Conservation (phyloP, 64 coral and sea anemone genomes). For the Orbicella faveolata region DNA sequence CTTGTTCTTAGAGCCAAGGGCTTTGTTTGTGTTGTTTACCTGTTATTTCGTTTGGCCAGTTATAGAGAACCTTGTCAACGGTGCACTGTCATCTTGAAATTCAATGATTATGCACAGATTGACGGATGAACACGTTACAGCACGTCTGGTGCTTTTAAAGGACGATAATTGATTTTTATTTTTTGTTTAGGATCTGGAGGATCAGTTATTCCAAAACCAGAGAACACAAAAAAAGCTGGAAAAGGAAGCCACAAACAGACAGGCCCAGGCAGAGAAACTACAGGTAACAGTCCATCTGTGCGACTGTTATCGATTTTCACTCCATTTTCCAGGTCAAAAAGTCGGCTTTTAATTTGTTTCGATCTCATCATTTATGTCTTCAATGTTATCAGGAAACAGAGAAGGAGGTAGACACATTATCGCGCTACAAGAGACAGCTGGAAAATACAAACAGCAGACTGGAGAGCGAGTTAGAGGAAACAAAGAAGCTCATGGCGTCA, state of each 20-base stretch:
- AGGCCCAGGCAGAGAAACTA: constrained; percentile 60
- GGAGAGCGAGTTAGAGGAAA: constrained; percentile 55
- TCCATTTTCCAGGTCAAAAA: neutral
- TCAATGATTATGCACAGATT: neutral
- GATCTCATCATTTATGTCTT: no score
- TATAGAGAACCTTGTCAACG: no score
- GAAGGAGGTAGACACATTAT: constrained; percentile 46
- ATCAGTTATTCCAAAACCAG: constrained; percentile 74
- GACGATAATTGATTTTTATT: neutral
- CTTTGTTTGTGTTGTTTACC: no score
- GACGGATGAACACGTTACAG: neutral
- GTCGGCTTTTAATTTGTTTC: neutral
- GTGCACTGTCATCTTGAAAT: neutral
- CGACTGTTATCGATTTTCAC: no score
- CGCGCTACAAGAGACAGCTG: constrained; percentile 67
- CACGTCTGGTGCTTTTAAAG: no score
- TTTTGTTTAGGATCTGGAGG: constrained; percentile 78
- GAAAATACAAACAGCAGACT: constrained; percentile 48
- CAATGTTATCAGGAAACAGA: constrained; percentile 52
- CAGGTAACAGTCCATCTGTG: constrained; percentile 12
- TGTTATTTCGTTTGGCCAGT: no score
- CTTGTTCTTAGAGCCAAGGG: no score
- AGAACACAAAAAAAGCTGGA: constrained; percentile 70
- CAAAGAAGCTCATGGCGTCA: constrained; percentile 33
- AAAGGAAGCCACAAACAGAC: constrained; percentile 53